Evolutionary conservation across 2,113 vertebrate genomes (phyloP).

Genomic region (Lethenteron reissneri): DNA sequence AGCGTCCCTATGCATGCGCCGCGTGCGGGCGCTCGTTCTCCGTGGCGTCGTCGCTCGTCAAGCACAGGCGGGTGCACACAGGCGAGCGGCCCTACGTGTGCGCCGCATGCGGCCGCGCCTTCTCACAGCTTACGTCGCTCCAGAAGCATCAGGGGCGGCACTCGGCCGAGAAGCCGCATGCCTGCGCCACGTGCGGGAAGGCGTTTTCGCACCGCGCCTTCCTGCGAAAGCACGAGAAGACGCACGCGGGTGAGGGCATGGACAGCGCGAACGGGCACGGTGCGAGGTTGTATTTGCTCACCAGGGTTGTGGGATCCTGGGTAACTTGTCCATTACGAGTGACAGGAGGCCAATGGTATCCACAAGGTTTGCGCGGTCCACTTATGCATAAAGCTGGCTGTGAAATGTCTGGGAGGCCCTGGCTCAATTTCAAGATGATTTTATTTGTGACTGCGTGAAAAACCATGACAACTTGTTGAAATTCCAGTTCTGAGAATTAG

Average conservation of each 20-base stretch:
- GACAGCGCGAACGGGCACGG: no score
- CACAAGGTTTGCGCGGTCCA: no score
- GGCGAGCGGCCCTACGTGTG: neutral
- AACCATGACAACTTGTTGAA: no score
- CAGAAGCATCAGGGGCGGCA: neutral
- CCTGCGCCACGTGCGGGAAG: slow-evolving; percentile 1
- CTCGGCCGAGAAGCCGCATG: slow-evolving; percentile 2
- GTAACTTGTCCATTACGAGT: no score
- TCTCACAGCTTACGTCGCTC: neutral
- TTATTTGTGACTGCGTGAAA: no score
- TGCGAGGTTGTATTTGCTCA: no score
- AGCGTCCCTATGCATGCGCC: slow-evolving; percentile 2
- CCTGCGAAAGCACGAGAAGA: neutral
- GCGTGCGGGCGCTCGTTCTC: neutral
- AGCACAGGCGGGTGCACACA: neutral
- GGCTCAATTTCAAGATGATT: no score
- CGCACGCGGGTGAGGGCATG: neutral
- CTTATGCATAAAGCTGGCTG: no score
- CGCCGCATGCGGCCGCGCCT: neutral
- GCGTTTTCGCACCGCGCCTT: neutral
- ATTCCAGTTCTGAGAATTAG: no score
- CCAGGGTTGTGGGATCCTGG: no score
- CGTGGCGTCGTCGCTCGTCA: neutral
- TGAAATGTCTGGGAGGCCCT: no score
- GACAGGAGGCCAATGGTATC: no score